Conservation (phyloP, 1,140 invertebrate species). For the Psilanteris sp. region DNA sequence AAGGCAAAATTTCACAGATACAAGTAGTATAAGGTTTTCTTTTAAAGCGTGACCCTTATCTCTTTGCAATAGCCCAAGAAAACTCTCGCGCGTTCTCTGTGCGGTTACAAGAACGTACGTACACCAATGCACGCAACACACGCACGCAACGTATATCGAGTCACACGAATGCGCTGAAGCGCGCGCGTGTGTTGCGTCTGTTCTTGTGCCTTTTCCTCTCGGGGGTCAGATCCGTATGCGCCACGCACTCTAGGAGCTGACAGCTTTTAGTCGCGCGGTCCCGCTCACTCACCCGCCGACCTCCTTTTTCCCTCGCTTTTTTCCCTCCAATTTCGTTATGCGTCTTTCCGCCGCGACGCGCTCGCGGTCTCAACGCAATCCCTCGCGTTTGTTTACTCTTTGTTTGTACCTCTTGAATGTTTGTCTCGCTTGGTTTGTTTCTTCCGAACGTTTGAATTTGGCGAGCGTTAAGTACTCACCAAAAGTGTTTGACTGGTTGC, state of each 20-base stretch:
- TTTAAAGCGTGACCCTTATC: conserved; percentile 39
- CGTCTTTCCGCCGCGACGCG: conserved; percentile 1
- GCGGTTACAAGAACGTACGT: conserved; percentile 20
- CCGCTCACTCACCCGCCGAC: not conserved
- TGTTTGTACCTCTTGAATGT: not conserved
- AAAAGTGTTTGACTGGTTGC: conserved; percentile 6
- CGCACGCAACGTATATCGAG: conserved; percentile 10
- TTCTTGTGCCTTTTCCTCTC: conserved; percentile 8
- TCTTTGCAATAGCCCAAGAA: conserved; percentile 17
- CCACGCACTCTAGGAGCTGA: conserved; percentile 1
- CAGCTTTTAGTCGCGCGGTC: conserved; percentile 6
- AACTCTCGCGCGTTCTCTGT: conserved; percentile 27
- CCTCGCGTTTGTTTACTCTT: not conserved
- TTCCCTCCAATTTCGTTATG: conserved; percentile 23
- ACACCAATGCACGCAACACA: conserved; percentile 15
- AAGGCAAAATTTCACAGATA: conserved; percentile 9
- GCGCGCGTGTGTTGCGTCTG: conserved; percentile 20
- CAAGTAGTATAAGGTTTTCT: conserved; percentile 7
- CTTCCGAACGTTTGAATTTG: conserved; percentile 4
- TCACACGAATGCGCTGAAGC: conserved; percentile 16
- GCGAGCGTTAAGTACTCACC: conserved; percentile 25
- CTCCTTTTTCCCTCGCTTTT: conserved; percentile 28
- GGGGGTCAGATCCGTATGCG: not conserved
- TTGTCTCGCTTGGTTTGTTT: too few species aligned
- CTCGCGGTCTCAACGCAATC: not conserved